Percentiles rank a stretch among this genome's conserved stretches.
These are phyloP conservation scores for Morelia viridis DNA, from an alignment of 2,797 vertebrate species.

Conservation along the genomic window DNA sequence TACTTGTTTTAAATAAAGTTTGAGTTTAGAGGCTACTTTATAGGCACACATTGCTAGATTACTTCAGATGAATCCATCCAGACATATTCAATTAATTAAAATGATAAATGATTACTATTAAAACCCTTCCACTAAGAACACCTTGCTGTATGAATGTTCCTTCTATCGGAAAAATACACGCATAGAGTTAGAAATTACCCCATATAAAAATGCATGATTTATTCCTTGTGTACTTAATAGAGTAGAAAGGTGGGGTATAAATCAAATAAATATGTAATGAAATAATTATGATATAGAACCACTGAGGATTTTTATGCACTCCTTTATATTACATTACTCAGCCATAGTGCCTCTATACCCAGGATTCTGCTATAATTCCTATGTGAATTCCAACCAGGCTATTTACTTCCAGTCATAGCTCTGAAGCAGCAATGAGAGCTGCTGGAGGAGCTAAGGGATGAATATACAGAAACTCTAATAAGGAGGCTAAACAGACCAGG, in stretches of 20 bases:
- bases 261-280: background rate
- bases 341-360: background rate
- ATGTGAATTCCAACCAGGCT: background rate
- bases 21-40: background rate
- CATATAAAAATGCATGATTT: background rate
- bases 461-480: background rate
- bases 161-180: background rate
- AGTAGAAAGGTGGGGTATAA: background rate
- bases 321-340: background rate
- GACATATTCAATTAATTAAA: background rate
- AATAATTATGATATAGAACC: background rate
- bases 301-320: background rate
- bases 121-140: background rate
- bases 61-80: background rate
- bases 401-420: background rate
- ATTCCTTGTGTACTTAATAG: background rate
- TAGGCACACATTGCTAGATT: background rate
- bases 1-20: background rate
- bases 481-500: background rate
- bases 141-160: background rate
- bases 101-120: background rate
- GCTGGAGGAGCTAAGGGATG: background rate
- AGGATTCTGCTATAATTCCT: background rate
- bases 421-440: background rate
- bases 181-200: background rate